Conservation (phyloP, 1,140 invertebrate species). For the Parasteatoda tepidariorum region DNA sequence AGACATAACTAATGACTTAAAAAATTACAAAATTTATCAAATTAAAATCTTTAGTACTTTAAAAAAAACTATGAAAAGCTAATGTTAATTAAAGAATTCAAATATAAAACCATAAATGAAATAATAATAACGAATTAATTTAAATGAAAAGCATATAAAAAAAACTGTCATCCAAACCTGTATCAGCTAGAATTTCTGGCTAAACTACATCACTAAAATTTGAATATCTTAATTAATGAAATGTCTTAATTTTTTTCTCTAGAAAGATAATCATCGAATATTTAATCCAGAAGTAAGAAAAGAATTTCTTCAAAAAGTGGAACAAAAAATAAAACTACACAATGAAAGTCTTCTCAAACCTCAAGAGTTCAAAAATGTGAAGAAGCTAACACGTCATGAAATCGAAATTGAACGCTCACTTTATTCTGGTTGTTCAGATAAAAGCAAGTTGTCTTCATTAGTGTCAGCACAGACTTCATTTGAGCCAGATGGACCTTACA, state of each 20-base stretch:
- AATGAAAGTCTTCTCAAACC: slow-evolving; percentile 9
- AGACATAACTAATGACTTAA: too few relatives aligned
- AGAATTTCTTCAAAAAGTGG: slow-evolving; percentile 8
- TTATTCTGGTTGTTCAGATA: slow-evolving; percentile 38
- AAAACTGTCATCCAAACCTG: too few relatives aligned
- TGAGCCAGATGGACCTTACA: neutral
- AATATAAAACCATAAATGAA: too few relatives aligned
- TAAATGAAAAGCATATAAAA: too few relatives aligned
- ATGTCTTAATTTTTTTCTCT: neutral
- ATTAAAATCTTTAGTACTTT: too few relatives aligned
- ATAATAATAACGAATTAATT: too few relatives aligned
- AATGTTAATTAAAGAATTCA: too few relatives aligned
- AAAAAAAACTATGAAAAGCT: too few relatives aligned
- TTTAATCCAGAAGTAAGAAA: slow-evolving; percentile 28
- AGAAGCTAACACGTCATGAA: slow-evolving; percentile 54
- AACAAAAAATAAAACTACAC: slow-evolving; percentile 32
- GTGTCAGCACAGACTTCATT: neutral
- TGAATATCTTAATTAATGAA: neutral
- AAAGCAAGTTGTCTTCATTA: slow-evolving; percentile 15
- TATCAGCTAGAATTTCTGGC: too few relatives aligned
- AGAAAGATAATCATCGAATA: neutral
- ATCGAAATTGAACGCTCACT: slow-evolving; percentile 54
- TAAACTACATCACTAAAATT: too few relatives aligned
- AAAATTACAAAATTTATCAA: too few relatives aligned
- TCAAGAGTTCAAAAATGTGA: slow-evolving; percentile 11